Percentiles rank a stretch among this genome's conserved stretches.
Conservation (phyloP, 1,140 invertebrate genomes). For the Globodera rostochiensis region DNA sequence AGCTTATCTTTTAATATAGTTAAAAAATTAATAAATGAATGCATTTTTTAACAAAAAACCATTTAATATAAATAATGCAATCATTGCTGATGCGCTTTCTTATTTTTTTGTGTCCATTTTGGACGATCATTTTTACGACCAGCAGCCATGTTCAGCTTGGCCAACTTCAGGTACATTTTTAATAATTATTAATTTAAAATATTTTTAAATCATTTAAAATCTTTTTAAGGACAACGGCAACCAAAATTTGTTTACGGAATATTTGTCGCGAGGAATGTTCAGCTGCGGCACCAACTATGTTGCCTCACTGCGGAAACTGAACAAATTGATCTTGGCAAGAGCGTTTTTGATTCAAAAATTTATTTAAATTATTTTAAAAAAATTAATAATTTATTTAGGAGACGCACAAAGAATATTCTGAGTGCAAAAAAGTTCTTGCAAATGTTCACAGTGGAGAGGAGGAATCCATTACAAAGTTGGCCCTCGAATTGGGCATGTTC, state of each 20-base stretch:
- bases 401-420: not conserved
- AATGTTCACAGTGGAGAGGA: not conserved
- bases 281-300: not conserved
- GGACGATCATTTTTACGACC: too few relatives aligned
- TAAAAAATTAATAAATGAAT: too few relatives aligned
- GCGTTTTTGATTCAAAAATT: too few relatives aligned
- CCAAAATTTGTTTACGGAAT: not conserved
- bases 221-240: not conserved
- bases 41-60: too few relatives aligned
- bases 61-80: too few relatives aligned
- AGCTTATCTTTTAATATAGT: too few relatives aligned
- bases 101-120: not conserved
- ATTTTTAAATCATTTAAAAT: not conserved
- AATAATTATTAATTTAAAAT: not conserved
- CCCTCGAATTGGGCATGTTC: not conserved
- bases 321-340: not conserved
- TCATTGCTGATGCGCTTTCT: too few relatives aligned
- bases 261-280: not conserved
- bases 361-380: not conserved
- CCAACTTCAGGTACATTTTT: not conserved
- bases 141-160: not conserved
- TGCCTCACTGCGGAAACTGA: not conserved
- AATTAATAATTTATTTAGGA: not conserved
- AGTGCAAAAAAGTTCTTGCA: not conserved
- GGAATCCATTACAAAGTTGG: not conserved